Conservation (phyloP, 2,888 invertebrate genomes). For the Melanargia galathea region DNA sequence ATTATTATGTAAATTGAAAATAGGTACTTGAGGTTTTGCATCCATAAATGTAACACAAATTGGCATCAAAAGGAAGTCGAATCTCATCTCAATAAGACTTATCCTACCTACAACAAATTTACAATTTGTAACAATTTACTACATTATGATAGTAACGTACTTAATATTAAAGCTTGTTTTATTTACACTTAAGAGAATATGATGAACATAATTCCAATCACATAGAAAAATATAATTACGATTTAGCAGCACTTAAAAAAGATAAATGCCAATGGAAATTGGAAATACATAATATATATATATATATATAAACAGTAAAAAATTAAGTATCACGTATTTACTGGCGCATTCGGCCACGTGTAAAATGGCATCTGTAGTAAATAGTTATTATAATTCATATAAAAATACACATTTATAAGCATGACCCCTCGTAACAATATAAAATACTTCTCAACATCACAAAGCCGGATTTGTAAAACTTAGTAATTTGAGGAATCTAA, state of each 20-base stretch:
- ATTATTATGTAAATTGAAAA: slow-evolving; percentile 15
- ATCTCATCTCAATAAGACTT: slow-evolving; percentile 53
- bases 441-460: slow-evolving; percentile 37
- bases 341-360: slow-evolving; percentile 41
- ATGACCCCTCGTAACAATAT: slow-evolving; percentile 37
- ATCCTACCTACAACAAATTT: slow-evolving; percentile 70
- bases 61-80: slow-evolving; percentile 64
- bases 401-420: slow-evolving; percentile 51
- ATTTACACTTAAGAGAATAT: slow-evolving; percentile 50
- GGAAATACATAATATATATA: too few species aligned
- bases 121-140: slow-evolving; percentile 71
- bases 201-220: slow-evolving; percentile 44
- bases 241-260: slow-evolving; percentile 50
- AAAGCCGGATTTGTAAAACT: slow-evolving; percentile 9
- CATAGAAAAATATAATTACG: slow-evolving; percentile 49
- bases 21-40: slow-evolving; percentile 32
- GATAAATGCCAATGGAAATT: slow-evolving; percentile 65
- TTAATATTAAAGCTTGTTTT: slow-evolving; percentile 75
- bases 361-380: slow-evolving; percentile 19
- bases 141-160: slow-evolving; percentile 65
- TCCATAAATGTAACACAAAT: slow-evolving; percentile 26
- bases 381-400: slow-evolving; percentile 43
- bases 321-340: slow-evolving; percentile 53
- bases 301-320: slow-evolving; percentile 50
- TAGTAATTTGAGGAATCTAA: slow-evolving; percentile 15